Percentiles rank a stretch among this genome's conserved stretches.
Conservation (phyloP, 2,888 invertebrate genomes). For the Neoitamus cyanurus region DNA sequence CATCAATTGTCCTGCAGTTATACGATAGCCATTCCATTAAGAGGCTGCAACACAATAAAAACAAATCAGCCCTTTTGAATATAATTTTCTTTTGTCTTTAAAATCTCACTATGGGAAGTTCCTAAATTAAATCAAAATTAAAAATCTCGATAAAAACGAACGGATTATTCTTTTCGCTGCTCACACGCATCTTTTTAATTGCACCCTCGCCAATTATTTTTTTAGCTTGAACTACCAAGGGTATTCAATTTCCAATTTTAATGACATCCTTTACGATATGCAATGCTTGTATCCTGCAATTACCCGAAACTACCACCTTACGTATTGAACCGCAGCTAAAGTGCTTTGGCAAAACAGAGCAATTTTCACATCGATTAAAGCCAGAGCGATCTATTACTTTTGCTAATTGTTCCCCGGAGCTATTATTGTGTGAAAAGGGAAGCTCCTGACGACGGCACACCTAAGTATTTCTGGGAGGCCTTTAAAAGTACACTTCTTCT, state of each 20-base stretch:
- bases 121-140: too few species aligned
- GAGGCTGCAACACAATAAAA: too few species aligned
- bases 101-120: too few species aligned
- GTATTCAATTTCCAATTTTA: neutral
- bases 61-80: too few species aligned
- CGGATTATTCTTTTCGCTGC: too few species aligned
- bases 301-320: neutral
- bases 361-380: neutral
- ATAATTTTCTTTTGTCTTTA: too few species aligned
- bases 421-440: neutral
- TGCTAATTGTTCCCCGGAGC: neutral
- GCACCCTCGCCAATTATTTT: too few species aligned
- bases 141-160: too few species aligned
- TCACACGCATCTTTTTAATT: too few species aligned
- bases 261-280: neutral
- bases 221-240: too few species aligned
- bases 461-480: neutral
- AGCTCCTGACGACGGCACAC: neutral
- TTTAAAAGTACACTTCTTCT: neutral
- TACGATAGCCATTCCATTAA: too few species aligned
- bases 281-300: neutral
- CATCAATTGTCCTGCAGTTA: too few species aligned
- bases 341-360: neutral
- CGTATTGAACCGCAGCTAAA: neutral
- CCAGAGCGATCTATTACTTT: neutral